These are phyloP conservation scores for Eutrigla gurnardus DNA, from an alignment of 2,797 vertebrate species.

Conservation along the genomic window DNA sequence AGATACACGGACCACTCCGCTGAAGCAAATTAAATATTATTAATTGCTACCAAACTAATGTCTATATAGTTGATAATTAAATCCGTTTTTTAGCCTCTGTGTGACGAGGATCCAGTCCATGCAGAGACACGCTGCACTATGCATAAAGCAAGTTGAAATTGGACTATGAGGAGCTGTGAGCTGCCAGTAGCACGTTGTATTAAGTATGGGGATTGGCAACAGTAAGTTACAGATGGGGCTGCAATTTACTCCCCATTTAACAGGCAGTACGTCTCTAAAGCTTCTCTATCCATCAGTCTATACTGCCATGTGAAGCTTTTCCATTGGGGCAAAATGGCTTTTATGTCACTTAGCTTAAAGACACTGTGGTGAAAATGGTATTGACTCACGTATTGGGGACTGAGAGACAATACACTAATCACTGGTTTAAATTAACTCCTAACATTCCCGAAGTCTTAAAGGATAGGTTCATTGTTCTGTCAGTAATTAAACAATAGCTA, in stretches of 20 bases:
- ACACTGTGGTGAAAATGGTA: constrained; percentile 1
- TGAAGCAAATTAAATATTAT: neutral
- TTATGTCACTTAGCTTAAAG: constrained; percentile 24
- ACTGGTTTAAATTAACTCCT: neutral
- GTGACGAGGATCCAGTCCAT: constrained; percentile 5
- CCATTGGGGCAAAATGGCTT: constrained; percentile 24
- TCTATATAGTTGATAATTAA: neutral
- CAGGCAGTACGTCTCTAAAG: constrained; percentile 20
- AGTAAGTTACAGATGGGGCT: constrained; percentile 36
- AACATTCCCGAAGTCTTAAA: neutral
- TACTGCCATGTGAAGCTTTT: constrained; percentile 3
- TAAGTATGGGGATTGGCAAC: constrained; percentile 38
- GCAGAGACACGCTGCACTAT: constrained; percentile 26
- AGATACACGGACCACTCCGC: neutral
- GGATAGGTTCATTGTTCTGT: neutral
- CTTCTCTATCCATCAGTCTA: constrained; percentile 1
- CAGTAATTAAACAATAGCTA: neutral
- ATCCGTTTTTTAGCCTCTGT: constrained; percentile 1
- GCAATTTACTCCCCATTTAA: constrained; percentile 43
- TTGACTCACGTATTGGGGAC: constrained; percentile 17
- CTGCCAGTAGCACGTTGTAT: constrained; percentile 25
- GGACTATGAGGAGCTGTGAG: constrained; percentile 33
- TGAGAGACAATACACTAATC: constrained; percentile 11
- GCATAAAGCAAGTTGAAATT: constrained; percentile 48
- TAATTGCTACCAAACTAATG: neutral